These are phyloP conservation scores for Procavia capensis DNA, from an alignment of 2,113 vertebrate species.

Conservation along the genomic window DNA sequence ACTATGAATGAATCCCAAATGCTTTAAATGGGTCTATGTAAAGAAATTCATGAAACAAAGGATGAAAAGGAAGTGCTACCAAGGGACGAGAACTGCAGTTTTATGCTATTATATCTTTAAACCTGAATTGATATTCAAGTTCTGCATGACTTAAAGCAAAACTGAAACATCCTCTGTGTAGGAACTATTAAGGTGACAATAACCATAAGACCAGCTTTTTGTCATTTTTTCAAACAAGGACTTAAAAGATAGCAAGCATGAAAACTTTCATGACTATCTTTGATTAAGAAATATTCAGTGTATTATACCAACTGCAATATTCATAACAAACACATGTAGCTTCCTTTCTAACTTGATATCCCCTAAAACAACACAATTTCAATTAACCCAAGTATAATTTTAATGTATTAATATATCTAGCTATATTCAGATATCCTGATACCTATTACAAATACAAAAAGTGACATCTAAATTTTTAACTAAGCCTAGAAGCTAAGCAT, in stretches of 20 bases:
- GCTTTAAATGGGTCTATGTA: constrained; percentile 71
- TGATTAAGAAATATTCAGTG: constrained; percentile 24
- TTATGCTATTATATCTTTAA: constrained; percentile 43
- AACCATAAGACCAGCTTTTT: constrained; percentile 9
- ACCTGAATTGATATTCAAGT: constrained; percentile 55
- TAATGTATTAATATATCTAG: neutral
- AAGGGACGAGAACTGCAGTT: constrained; percentile 19
- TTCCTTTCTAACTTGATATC: neutral
- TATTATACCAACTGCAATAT: constrained; percentile 16
- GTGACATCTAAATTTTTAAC: neutral
- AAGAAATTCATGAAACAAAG: constrained; percentile 64
- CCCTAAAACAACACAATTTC: neutral
- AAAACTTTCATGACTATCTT: neutral
- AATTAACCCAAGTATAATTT: neutral
- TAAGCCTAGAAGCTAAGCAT: neutral
- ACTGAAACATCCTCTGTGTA: neutral
- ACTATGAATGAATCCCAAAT: constrained; percentile 69
- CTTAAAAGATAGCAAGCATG: constrained; percentile 42
- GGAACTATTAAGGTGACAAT: constrained; percentile 47
- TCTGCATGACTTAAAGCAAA: constrained; percentile 20
- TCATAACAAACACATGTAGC: neutral
- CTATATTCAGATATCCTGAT: neutral
- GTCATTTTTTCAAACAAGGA: neutral
- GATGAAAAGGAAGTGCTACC: constrained; percentile 53
- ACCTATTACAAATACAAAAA: neutral